phyloP scores from a whole-genome alignment of 2,888 invertebrate genomes.

The Iselma pallidipennis region DNA sequence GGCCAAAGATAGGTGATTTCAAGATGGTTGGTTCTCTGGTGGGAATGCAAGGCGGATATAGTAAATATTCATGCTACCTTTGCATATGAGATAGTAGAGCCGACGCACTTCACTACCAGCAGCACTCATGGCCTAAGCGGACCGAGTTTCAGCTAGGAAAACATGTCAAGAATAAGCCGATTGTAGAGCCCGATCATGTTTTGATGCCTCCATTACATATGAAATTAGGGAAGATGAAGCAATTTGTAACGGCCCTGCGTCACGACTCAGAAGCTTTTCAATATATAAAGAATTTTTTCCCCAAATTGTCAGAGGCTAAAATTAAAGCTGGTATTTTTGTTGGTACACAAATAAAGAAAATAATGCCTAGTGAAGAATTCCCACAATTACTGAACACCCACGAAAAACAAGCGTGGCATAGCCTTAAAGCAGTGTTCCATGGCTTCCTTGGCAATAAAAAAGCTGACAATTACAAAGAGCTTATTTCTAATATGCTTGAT shows the following conservation, averaged over 20 bases:
- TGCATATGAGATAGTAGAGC: constrained; percentile 37
- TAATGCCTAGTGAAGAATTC: constrained; percentile 29
- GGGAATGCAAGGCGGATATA: constrained; percentile 37
- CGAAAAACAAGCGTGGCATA: constrained; percentile 19
- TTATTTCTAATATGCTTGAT: too few relatives aligned
- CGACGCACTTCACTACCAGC: constrained; percentile 27
- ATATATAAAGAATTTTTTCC: constrained; percentile 13
- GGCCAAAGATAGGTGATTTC: constrained; percentile 40
- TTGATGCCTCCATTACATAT: constrained; percentile 28
- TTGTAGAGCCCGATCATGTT: constrained; percentile 22
- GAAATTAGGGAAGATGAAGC: constrained; percentile 26
- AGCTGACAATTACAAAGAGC: too few relatives aligned
- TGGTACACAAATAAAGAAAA: constrained; percentile 35
- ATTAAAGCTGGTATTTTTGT: constrained; percentile 38
- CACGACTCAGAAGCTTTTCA: constrained; percentile 9
- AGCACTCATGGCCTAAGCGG: constrained; percentile 28
- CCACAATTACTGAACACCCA: constrained; percentile 19
- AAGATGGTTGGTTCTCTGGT: constrained; percentile 40
- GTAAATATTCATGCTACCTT: constrained; percentile 36
- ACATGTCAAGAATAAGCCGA: constrained; percentile 24
- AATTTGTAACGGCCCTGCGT: constrained; percentile 25
- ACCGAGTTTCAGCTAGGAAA: constrained; percentile 24
- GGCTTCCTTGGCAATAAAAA: too few relatives aligned
- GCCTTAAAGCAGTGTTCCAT: constrained; percentile 22
- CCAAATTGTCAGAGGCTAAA: constrained; percentile 31